Evolutionary conservation across 2,888 invertebrate species (phyloP), one percentile per base, ranked within the genome.

Genomic region (Trissonchulus latispiculum): DNA sequence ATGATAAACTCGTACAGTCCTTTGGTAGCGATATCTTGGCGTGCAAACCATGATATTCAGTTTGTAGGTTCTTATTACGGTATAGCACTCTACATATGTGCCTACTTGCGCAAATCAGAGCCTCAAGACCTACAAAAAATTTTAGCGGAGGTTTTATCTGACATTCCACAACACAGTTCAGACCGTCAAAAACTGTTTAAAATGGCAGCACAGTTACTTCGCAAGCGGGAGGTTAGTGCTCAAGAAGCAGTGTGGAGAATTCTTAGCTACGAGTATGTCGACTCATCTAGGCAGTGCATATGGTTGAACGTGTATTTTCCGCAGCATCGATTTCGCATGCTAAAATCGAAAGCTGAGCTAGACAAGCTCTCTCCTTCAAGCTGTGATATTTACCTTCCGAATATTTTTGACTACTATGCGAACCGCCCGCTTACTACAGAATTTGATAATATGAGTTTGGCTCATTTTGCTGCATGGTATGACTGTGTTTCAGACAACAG

Each of bases 311-410:
- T n/a, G n/a, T 48, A 48, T 23, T 48, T 48, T 48, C 48, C 48
- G 8, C 8, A 48, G 8, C 48, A 23, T 15, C 48, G 48, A 48
- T 48, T 48, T 48, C 8, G 48, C 8, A 23, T 48, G 23, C 23
- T 64, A 28, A 64, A 64, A 33, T 15, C 8, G 8, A 8, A 18
- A 32, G 28, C 18, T 15, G 66, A 64, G 8, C 31, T 8, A 8
- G 32, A 8, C 8, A 18, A 64, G n/a, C 66, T 64, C 8, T 8
- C 31, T 32, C 32, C 8, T 8, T 15, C 8, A 15, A 64, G 66
- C 35, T 15, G 8, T 33, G 66, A 64, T 64, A 33, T 64, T 64
- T 64, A 32, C 28, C 15, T 64, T 64, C 66, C 66, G 31, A 64
- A 64, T 33, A 15, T 64, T 64, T 29, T 33, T 32, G 66, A 64